Evolutionary conservation across 2,113 vertebrate genomes (phyloP), one percentile per base, ranked within the genome.

Genomic region (Cyanocitta stelleri): DNA sequence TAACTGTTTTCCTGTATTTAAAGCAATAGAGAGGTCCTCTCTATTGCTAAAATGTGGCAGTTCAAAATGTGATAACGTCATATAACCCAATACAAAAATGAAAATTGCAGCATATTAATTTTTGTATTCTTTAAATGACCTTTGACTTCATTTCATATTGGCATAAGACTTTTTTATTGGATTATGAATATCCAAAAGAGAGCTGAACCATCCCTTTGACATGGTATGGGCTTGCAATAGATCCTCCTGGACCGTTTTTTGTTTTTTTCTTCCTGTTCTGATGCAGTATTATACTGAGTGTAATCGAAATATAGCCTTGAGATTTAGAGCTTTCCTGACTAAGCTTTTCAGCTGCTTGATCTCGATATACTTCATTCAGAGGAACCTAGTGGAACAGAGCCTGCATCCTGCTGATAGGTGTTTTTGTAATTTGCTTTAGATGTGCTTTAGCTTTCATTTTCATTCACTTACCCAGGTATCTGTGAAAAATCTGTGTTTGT

Each of bases 381-480:
- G 52, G n/a, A 85, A 33, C 26, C 30, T 68, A 61, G 66, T 87
- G 90, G 80, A 92, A 93, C 86, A 73, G 44, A 84, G 54, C 33
- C 93, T 96, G 90, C 92, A 69, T 93, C 68, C 86, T 82, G 56
- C 62, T 90, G 93, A 96, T 87, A 96, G 61, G 13, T 69, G 66
- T 12, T 84, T 74, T 84, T 68, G 63, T 44, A 91, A 66, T 90
- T 93, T 87, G 41, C 10, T 89, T 92, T 58, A 84, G 73, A 88
- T 72, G 10, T 56, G 20, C 43, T 72, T 90, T 81, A 81, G 33
- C 61, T 75, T 79, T 93, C 58, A n/a, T 83, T 93, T 91, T 66
- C 46, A 46, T 69, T 82, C 55, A 43, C 26, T 90, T 58, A 58
- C 35, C 68, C 52, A 39, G 14, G 11, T 81, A 56, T 81, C 49